Evolutionary conservation across 2,888 invertebrate genomes (phyloP).

Genomic region (Carterocephalus palaemon): DNA sequence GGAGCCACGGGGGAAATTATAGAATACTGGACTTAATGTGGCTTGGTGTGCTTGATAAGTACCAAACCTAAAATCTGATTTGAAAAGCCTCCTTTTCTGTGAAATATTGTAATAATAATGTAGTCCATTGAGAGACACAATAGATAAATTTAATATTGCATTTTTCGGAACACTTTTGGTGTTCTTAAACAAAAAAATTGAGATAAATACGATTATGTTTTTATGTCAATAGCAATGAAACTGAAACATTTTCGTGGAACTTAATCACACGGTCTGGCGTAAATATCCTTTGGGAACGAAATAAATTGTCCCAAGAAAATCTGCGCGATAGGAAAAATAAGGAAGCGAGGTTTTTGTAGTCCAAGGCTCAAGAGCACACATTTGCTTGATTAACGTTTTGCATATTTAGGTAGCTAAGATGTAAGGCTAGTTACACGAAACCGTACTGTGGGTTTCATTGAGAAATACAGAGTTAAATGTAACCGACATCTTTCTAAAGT

Average conservation of each 20-base stretch:
- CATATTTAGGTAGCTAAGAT: conserved; percentile 10
- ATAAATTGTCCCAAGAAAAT: conserved; percentile 22
- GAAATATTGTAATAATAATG: too few relatives aligned
- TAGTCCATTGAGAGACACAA: too few relatives aligned
- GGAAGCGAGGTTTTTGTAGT: conserved; percentile 8
- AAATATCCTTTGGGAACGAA: conserved; percentile 17
- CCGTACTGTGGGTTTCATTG: not conserved
- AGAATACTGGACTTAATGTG: too few relatives aligned
- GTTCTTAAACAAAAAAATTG: conserved; percentile 3
- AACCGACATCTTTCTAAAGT: too few relatives aligned
- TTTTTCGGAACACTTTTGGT: too few relatives aligned
- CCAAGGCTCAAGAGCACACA: conserved; percentile 15
- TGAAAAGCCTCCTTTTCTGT: too few relatives aligned
- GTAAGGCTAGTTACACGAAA: not conserved
- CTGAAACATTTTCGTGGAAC: conserved; percentile 20
- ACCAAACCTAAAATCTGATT: too few relatives aligned
- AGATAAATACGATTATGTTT: not conserved
- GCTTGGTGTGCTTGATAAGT: too few relatives aligned
- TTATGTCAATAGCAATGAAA: conserved; percentile 10
- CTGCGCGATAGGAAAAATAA: conserved; percentile 17
- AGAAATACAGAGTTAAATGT: too few relatives aligned
- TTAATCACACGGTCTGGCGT: conserved; percentile 19
- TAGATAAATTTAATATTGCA: too few relatives aligned
- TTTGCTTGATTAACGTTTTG: conserved; percentile 19
- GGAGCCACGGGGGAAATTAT: too few relatives aligned